Base-by-base conservation (phyloP, 2,113 vertebrate species). In the Stercorarius parasiticus region DNA sequence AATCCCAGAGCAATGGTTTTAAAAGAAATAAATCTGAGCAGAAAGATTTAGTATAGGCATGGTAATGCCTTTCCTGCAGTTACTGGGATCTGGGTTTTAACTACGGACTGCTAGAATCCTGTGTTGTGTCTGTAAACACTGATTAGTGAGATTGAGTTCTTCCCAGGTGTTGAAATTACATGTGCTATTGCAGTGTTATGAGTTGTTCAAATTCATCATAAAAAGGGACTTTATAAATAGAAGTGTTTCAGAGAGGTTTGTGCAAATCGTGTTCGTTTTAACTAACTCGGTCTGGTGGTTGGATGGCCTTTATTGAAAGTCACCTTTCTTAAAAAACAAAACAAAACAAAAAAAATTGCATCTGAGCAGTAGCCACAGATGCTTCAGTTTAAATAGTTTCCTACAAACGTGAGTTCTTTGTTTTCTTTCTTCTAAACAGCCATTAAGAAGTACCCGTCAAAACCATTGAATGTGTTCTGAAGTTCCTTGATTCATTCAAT, bases 1-100 rank as follows among this genome's bases (percentile, higher is more conserved):
- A 91, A 56, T 94, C 23, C 38, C 38, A 85, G 70, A 94, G 81
- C 82, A 97, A 88, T 89, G 52, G 45, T 93, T 97, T 94, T 94
- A 91, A 70, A 91, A 84, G 86, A 96, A 93, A 93, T 93, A 95
- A 97, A 95, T 94, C 82, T 92, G 82, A 91, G 50, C 72, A 83
- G 59, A 43, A 93, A 83, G 88, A 96, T 96, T 95, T 95, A 95
- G 42, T 86, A 38, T 69, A 89, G 78, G 66, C 59, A 66, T 76
- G 13, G 74, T 93, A 94, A 96, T 95, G 61, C 86, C 50, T 93
- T 89, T 87, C 34, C 53, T 96, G 91, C 62, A 1, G 2, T 90
- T 92, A n/a, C 56, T 62, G n/a, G 27, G 74, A 90, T 73, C 88
- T 27, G 19, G 61, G 21, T 72, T 94, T 91, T 93, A 77, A 69